A percentile compares a stretch with the other conserved stretches of the same genome.
Conservation (phyloP, 2,113 vertebrate species). For the Neotragus moschatus region DNA sequence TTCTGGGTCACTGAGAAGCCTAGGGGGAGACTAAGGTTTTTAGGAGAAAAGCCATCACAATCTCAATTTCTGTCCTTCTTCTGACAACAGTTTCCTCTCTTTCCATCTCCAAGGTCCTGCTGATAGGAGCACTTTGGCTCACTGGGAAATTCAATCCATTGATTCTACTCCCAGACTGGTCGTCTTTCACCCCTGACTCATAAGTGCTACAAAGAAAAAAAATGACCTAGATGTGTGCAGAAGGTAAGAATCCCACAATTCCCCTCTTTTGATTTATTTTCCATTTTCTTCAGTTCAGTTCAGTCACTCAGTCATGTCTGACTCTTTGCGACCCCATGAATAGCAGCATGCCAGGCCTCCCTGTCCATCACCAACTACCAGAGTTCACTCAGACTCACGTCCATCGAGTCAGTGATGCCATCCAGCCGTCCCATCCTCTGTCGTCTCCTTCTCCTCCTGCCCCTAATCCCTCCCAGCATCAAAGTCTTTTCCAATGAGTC, state of each 20-base stretch:
- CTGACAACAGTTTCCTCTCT: not conserved
- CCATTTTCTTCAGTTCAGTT: not conserved
- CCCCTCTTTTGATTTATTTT: not conserved
- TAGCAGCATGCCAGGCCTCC: no score
- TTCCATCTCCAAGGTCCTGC: not conserved
- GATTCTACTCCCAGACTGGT: fast-evolving
- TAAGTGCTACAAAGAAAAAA: not conserved
- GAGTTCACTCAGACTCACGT: no score
- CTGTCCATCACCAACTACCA: no score
- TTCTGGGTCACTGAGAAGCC: not conserved
- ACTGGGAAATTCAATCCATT: fast-evolving
- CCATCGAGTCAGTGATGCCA: no score
- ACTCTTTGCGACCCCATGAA: no score
- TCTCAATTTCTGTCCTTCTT: not conserved
- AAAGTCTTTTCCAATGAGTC: no score
- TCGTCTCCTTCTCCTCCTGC: no score
- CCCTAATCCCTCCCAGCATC: no score
- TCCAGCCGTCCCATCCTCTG: no score
- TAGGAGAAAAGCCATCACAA: not conserved
- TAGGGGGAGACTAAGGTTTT: not conserved
- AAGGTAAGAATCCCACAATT: fast-evolving
- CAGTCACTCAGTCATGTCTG: no score
- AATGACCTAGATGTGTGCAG: fast-evolving
- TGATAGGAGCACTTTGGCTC: fast-evolving
- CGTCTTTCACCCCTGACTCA: fast-evolving